A percentile compares a stretch with the other conserved stretches of the same genome.
These are phyloP conservation scores for Amblyraja radiata DNA, from an alignment of 2,797 vertebrate species.

Conservation along the genomic window DNA sequence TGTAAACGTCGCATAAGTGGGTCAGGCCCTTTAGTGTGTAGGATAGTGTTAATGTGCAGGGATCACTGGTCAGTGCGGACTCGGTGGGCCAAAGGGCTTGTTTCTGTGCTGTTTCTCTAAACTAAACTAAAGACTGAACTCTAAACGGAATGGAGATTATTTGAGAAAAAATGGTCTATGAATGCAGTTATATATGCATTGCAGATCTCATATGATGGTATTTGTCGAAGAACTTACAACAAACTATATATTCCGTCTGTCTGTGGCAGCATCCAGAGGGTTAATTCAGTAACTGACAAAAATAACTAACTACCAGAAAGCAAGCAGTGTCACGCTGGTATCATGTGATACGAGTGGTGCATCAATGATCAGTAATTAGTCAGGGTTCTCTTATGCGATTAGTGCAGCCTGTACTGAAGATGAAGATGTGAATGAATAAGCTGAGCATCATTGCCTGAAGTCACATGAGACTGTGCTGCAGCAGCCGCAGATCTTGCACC, in stretches of 20 bases:
- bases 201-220: not conserved
- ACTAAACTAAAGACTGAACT: too few species aligned
- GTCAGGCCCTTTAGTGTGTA: too few species aligned
- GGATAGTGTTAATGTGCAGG: too few species aligned
- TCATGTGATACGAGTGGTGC: not conserved
- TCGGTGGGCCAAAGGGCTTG: too few species aligned
- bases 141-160: not conserved
- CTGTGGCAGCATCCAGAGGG: not conserved
- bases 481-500: not conserved
- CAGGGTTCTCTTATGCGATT: not conserved
- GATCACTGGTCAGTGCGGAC: too few species aligned
- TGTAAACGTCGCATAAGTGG: too few species aligned
- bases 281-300: not conserved
- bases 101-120: too few species aligned
- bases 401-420: not conserved
- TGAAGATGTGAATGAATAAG: constrained; percentile 15
- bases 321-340: not conserved
- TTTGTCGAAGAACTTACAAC: not conserved
- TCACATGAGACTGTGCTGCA: constrained; percentile 27
- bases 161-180: not conserved
- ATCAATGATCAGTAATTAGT: not conserved
- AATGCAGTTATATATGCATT: not conserved
- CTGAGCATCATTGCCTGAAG: not conserved
- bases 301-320: not conserved
- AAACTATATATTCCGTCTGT: too few species aligned